These are phyloP conservation scores for Aphelenchoides avenae DNA, from an alignment of 1,140 invertebrate genomes.

Conservation along the genomic window DNA sequence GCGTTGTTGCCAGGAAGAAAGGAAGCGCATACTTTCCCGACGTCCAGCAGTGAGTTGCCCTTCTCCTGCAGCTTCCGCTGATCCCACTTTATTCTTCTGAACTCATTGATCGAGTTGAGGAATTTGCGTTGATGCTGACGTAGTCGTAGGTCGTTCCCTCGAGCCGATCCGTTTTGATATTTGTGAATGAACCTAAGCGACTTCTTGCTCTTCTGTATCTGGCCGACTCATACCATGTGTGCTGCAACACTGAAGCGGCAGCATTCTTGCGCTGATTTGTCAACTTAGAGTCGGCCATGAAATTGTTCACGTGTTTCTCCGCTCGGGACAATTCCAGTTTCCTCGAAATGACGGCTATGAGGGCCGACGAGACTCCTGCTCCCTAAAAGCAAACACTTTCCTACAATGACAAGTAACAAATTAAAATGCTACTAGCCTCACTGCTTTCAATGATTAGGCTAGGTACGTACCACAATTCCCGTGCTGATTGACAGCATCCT, in stretches of 20 bases:
- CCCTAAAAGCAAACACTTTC: conserved; percentile 36
- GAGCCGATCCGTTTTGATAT: conserved; percentile 47
- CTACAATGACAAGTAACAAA: too few species aligned
- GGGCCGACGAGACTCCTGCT: conserved; percentile 55
- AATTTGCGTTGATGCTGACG: conserved; percentile 58
- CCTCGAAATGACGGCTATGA: conserved; percentile 58
- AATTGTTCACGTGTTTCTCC: conserved; percentile 58
- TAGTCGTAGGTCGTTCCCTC: conserved; percentile 56
- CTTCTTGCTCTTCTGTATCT: neutral
- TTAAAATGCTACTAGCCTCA: too few species aligned
- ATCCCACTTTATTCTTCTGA: conserved; percentile 58
- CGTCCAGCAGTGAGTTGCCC: conserved; percentile 57
- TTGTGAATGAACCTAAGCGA: conserved; percentile 56
- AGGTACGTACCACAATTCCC: conserved; percentile 51
- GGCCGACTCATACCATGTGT: conserved; percentile 61
- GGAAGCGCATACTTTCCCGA: conserved; percentile 51
- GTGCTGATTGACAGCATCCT: conserved; percentile 53
- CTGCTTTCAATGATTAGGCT: too few species aligned
- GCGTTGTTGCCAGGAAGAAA: neutral
- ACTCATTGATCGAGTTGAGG: conserved; percentile 57
- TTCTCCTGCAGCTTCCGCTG: conserved; percentile 57
- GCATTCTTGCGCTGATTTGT: conserved; percentile 63
- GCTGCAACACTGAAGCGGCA: conserved; percentile 64
- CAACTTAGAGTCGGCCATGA: conserved; percentile 60
- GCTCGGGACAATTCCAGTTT: conserved; percentile 57